phyloP scores from a whole-genome alignment of 2,888 invertebrate species.

The Mythimna lalbum region DNA sequence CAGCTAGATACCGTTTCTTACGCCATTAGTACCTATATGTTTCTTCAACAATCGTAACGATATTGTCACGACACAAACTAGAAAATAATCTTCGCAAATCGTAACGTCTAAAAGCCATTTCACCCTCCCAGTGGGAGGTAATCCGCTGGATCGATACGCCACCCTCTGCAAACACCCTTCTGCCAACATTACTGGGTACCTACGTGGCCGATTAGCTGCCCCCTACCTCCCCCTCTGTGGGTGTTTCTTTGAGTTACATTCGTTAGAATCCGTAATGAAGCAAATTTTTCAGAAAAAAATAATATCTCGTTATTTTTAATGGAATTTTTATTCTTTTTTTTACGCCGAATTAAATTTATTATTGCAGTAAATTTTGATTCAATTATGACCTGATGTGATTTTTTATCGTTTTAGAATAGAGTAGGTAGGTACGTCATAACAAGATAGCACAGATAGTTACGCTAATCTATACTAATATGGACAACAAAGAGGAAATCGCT shows the following conservation, averaged over 20 bases:
- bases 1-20: neutral
- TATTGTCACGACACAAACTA: slow-evolving; percentile 7
- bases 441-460: no score
- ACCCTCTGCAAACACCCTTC: slow-evolving; percentile 62
- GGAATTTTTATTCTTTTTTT: slow-evolving; percentile 1
- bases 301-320: slow-evolving; percentile 25
- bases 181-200: slow-evolving; percentile 45
- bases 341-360: neutral
- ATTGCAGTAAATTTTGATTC: neutral
- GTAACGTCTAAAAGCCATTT: slow-evolving; percentile 45
- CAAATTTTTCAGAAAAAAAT: slow-evolving; percentile 20
- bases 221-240: slow-evolving; percentile 31
- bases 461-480: no score
- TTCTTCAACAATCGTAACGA: slow-evolving; percentile 4
- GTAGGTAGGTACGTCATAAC: no score
- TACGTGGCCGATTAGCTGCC: slow-evolving; percentile 60
- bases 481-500: no score
- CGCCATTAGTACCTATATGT: rapidly evolving
- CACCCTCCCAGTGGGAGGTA: slow-evolving; percentile 60
- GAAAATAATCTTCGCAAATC: slow-evolving; percentile 2
- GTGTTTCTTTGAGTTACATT: slow-evolving; percentile 62
- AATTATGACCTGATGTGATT: neutral
- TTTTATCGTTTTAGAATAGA: neutral
- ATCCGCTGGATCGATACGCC: slow-evolving; percentile 68
- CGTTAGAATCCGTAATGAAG: slow-evolving; percentile 39